Evolutionary conservation across 2,113 vertebrate species (phyloP).

Genomic region (Ascaphus truei): DNA sequence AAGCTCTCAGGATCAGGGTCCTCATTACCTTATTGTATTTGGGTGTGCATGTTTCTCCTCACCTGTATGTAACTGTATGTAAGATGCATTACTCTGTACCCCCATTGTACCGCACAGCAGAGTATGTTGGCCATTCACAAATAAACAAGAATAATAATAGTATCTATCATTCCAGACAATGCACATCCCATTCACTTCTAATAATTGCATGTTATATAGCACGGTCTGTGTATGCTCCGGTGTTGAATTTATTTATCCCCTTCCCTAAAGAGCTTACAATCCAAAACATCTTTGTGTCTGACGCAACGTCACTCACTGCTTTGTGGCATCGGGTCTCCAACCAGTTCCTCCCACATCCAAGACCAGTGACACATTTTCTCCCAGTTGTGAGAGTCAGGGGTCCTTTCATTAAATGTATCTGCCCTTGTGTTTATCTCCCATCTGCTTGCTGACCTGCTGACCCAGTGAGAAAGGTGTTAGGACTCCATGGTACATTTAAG

Average conservation of each 20-base stretch:
- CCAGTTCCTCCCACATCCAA: background rate
- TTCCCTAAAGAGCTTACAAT: background rate
- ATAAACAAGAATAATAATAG: no score
- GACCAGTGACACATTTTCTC: background rate
- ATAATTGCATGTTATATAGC: no score
- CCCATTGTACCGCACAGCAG: no score
- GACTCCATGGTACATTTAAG: background rate
- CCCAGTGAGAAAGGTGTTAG: conserved; percentile 4
- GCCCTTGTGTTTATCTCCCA: background rate
- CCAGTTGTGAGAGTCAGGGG: background rate
- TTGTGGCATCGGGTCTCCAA: background rate
- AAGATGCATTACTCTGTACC: no score
- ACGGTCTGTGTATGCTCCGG: no score
- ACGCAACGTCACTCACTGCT: background rate
- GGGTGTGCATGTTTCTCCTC: no score
- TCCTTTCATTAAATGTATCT: background rate
- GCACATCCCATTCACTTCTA: no score
- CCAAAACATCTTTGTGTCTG: background rate
- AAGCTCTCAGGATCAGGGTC: no score
- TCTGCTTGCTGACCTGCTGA: conserved; percentile 20
- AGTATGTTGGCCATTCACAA: no score
- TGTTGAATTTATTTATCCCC: background rate
- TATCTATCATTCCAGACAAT: no score
- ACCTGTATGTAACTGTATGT: no score
- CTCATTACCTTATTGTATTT: no score